Conservation (phyloP, 2,797 vertebrate genomes). For the Microctenopoma steveboyesi region DNA sequence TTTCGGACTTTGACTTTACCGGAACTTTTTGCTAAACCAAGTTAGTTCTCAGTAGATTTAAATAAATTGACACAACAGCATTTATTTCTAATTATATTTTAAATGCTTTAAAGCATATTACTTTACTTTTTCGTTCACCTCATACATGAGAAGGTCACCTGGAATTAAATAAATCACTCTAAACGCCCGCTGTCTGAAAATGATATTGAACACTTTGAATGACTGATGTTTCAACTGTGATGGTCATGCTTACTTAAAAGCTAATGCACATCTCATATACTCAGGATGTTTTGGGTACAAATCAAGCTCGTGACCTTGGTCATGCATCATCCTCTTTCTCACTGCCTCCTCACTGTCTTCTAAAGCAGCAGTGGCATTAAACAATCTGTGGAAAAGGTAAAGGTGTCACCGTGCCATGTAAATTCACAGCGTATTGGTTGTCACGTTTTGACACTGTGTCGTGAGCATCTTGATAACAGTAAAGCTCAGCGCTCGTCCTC, state of each 20-base stretch:
- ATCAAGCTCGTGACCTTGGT: constrained; percentile 74
- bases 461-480: constrained; percentile 73
- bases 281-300: constrained; percentile 59
- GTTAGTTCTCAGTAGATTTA: not conserved
- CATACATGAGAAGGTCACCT: constrained; percentile 36
- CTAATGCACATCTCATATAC: constrained; percentile 63
- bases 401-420: constrained; percentile 71
- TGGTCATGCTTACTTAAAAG: constrained; percentile 57
- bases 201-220: constrained; percentile 34
- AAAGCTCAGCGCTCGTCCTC: constrained; percentile 77
- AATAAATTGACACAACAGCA: not conserved
- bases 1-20: not conserved
- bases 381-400: constrained; percentile 66
- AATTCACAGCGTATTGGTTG: constrained; percentile 70
- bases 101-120: constrained; percentile 7
- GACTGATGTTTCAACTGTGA: constrained; percentile 57
- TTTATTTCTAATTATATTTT: constrained; percentile 17
- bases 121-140: not conserved
- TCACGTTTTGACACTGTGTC: constrained; percentile 75
- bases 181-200: constrained; percentile 27
- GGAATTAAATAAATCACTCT: constrained; percentile 36
- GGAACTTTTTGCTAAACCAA: not conserved
- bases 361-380: constrained; percentile 62
- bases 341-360: constrained; percentile 45
- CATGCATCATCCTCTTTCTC: constrained; percentile 52